A percentile compares a stretch with the other conserved stretches of the same genome.
phyloP scores from a whole-genome alignment of 2,113 vertebrate species.

The Tiliqua scincoides region DNA sequence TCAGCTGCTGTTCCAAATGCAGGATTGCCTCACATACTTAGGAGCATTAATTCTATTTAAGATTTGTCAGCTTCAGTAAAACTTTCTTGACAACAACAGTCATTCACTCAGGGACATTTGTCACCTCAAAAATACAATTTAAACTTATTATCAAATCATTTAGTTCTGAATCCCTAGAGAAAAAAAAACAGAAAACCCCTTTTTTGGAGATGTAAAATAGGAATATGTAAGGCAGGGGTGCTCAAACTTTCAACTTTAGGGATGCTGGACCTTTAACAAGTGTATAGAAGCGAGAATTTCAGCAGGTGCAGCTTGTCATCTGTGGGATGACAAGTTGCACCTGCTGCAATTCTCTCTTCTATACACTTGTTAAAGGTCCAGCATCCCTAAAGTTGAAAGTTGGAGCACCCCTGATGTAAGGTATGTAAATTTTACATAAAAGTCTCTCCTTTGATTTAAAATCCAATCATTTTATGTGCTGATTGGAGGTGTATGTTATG shows the following conservation, averaged over 20 bases:
- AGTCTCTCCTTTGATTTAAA: neutral
- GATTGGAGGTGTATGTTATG: no score
- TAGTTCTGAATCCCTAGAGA: neutral
- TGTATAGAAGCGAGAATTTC: no score
- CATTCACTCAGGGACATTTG: neutral
- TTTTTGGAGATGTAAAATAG: neutral
- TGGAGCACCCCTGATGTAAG: neutral
- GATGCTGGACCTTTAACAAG: no score
- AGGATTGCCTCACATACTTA: neutral
- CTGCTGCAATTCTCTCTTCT: no score
- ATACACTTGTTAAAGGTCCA: no score
- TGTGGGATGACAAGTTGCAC: no score
- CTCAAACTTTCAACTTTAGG: no score
- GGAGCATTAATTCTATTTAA: neutral
- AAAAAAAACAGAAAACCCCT: neutral
- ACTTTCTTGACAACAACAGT: neutral
- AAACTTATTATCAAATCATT: neutral
- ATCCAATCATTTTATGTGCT: conserved; percentile 14
- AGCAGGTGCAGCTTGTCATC: no score
- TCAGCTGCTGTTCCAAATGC: neutral
- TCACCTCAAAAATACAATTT: neutral
- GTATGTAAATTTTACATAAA: neutral
- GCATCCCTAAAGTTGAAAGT: neutral
- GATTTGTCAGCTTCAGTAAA: neutral
- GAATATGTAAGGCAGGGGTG: no score